These are phyloP conservation scores for Coranthus polyacanthus DNA, from an alignment of 2,797 vertebrate genomes.

Conservation along the genomic window DNA sequence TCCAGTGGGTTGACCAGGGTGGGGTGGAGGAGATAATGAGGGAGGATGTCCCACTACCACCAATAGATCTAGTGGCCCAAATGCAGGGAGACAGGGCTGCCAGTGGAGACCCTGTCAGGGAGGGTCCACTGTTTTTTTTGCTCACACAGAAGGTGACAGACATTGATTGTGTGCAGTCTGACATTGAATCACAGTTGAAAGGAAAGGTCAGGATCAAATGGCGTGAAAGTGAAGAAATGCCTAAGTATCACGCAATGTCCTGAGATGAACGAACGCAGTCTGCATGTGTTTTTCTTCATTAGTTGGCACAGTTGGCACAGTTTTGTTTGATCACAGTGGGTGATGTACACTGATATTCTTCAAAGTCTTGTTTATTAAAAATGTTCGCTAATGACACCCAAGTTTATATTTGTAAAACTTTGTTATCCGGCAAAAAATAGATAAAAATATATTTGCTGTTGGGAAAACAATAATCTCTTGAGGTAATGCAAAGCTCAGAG, in stretches of 20 bases:
- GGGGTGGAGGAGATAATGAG: slow-evolving; percentile 78
- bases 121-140: slow-evolving; percentile 71
- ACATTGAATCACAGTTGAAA: slow-evolving; percentile 73
- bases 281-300: slow-evolving; percentile 71
- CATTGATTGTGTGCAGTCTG: slow-evolving; percentile 81
- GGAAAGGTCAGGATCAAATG: slow-evolving; percentile 84
- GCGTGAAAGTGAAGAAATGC: slow-evolving; percentile 76
- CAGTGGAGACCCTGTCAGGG: slow-evolving; percentile 71
- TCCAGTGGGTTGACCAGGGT: slow-evolving; percentile 60
- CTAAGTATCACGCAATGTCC: slow-evolving; percentile 60
- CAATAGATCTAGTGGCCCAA: slow-evolving; percentile 72
- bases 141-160: slow-evolving; percentile 78
- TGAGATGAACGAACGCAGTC: slow-evolving; percentile 43
- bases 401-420: slow-evolving; percentile 53
- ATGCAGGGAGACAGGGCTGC: slow-evolving; percentile 80
- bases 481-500: slow-evolving; percentile 38
- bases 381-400: slow-evolving; percentile 50
- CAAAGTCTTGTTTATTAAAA: slow-evolving; percentile 52
- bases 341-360: slow-evolving; percentile 44
- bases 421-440: slow-evolving; percentile 46
- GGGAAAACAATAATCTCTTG: slow-evolving; percentile 39
- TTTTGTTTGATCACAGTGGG: slow-evolving; percentile 58
- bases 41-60: slow-evolving; percentile 66
- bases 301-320: slow-evolving; percentile 42
- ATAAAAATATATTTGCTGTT: slow-evolving; percentile 27